Base-by-base conservation (phyloP, 1,140 invertebrate species). In the Galleria mellonella region DNA sequence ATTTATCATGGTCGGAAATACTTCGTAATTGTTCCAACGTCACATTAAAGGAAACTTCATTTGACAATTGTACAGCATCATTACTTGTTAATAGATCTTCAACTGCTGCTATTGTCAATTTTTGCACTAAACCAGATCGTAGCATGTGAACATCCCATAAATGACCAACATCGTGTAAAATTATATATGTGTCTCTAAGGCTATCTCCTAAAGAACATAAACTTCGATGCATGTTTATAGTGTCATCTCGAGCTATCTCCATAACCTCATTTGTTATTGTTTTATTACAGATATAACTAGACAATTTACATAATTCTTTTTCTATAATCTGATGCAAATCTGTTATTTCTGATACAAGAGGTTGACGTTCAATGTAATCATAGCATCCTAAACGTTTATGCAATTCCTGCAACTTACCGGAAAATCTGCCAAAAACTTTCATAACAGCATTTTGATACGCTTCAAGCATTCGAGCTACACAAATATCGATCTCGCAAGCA, bases 111-210 rank as follows among this genome's bases (percentile, higher is more conserved):
- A 75, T 55, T 4, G 64, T 77, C 27, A 83, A 45, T 42, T 72
- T 77, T 51, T 79, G 74, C 5, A 57, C 71, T 9, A 70, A 55
- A 33, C 60, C 67, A 2, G 53, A 54, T 10, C 79, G 62, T 17
- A 72, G 32, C 27, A 75, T 70, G 43, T 79, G 79, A 28, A 63
- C 47, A 46, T 77, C 66, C 58, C 64, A 78, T 3, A 81, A 51
- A 50, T 67, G 71, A 12, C 64, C 55, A 4, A 70, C 56, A 31
- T 77, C 59, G 33, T 67, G 62, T 38, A 83, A 54, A 40, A 81
- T 54, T 11, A 14, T 38, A 42, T 70, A 77, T 5, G 64, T 81
- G 37, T 72, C 60, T 29, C 56, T 54, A 1, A 81, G 47, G 32
- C 61, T 35, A 13, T 73, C 63, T 7, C 65, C 67, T 31, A 81